Evolutionary conservation across 2,113 vertebrate species (phyloP), one percentile per base, ranked within the genome.

Genomic region (Macroglossus sobrinus): DNA sequence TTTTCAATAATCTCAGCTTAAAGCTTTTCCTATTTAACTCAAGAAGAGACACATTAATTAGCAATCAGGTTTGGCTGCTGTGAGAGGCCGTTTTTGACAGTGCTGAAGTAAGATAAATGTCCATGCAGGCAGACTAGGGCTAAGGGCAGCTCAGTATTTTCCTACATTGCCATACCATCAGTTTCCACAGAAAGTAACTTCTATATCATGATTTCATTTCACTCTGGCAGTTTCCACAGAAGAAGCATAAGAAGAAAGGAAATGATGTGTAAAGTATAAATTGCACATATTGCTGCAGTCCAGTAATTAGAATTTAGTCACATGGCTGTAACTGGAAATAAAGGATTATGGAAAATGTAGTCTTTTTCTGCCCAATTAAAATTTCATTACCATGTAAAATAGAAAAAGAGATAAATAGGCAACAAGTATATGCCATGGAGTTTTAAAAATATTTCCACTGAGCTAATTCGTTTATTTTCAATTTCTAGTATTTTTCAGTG

Each of bases 361-460:
- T 82, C 15, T 81, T 87, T 63, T 19, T n/a, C 35, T 22, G 8
- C 22, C 40, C 19, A 61, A 75, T 75, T 55, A 75, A 94, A 95
- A 92, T 80, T 50, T 89, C 40, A 76, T 82, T 93, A 43, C 33
- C 30, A 40, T 22, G 12, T 30, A 87, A 93, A 96, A 91, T 76
- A 7, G 16, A 28, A 90, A 30, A 81, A 74, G 5, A 81, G 28
- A 61, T 38, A 84, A 85, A 55, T 24, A 86, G 26, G 5, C 9
- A 24, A 81, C 18, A 74, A 57, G 4, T 47, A 78, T 28, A 61
- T 93, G 16, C 16, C 55, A 71, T 69, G 57, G 9, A 61, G 4
- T 91, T 82, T 88, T 50, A n/a, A 91, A 84, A 63, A 40, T 57
- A 86, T 59, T 88, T 95, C 40, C 55, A 72, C 18, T 40, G 43